Evolutionary conservation across 2,797 vertebrate genomes (phyloP), one percentile per base, ranked within the genome.

Genomic region (Pipistrellus pipistrellus): DNA sequence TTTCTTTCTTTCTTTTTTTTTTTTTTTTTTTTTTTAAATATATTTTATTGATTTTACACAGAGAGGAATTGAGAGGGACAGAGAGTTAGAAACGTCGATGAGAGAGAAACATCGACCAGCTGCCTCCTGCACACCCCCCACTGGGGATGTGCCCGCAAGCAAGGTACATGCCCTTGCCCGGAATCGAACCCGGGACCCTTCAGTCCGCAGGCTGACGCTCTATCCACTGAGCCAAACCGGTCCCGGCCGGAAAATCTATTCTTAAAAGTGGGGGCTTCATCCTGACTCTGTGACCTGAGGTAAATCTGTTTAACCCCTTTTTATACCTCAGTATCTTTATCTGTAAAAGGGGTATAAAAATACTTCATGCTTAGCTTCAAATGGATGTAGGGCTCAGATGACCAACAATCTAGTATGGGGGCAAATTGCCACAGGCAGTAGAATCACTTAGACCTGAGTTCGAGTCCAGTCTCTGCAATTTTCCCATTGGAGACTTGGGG

Each of bases 341-440:
- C 66, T 81, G 81, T 87, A 71, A 95, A 86, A 89, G 83, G 71
- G 51, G 10, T 46, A 32, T 77, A 48, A 64, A 17, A 85, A 85
- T 17, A 82, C n/a, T 94, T 91, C 12, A 32, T 75, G 27, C 41
- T 88, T 66, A n/a, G 20, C 53, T 85, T 55, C 21, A 41, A 13
- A 72, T 27, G 23, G 46, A 83, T 76, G 23, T 38, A 64, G 38
- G 35, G 25, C 72, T 87, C 66, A 88, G 57, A 57, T 2, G 18
- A 81, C 15, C 57, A 41, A 53, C 35, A 87, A 81, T 35, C 25
- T 15, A 23, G 17, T 20, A 8, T 85, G 64, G 62, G 41, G 66
- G 75, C 38, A 69, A 55, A 81, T 5, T 71, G 41, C 32, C 55
- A 51, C 17, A 53, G 81, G 55, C 18, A 53, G 41, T 32, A 55